Conservation (phyloP, 2,797 vertebrate species). For the Florisuga fusca region DNA sequence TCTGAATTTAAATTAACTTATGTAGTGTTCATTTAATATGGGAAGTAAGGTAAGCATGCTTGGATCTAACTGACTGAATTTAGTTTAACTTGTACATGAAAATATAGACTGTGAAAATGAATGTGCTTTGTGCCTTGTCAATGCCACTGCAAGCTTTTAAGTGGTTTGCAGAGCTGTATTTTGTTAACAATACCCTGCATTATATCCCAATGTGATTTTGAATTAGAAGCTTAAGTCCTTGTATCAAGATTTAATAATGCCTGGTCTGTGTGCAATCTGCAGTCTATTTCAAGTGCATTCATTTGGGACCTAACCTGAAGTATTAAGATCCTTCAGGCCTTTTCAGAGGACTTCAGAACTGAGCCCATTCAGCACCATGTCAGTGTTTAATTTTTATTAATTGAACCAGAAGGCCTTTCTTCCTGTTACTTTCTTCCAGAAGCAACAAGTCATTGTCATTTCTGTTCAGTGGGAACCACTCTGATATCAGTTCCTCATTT, state of each 20-base stretch:
- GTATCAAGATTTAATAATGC: not conserved
- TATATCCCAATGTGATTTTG: not conserved
- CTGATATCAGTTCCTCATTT: not conserved
- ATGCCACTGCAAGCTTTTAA: not conserved
- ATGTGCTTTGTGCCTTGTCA: not conserved
- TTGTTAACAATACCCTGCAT: not conserved
- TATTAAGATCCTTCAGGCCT: not conserved
- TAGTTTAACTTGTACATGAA: not conserved
- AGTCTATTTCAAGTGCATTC: not conserved
- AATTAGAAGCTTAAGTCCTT: not conserved
- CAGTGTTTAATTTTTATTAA: not conserved
- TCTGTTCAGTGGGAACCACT: not conserved
- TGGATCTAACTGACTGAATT: not conserved
- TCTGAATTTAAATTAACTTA: not conserved
- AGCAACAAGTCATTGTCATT: not conserved
- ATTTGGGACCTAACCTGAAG: not conserved
- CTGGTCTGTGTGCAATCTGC: not conserved
- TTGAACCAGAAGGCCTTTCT: not conserved
- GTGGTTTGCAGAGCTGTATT: not conserved
- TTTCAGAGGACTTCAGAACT: not conserved
- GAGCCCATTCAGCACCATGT: not conserved
- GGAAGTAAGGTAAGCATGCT: not conserved
- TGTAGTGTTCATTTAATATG: not conserved
- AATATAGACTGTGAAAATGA: not conserved
- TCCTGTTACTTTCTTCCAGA: not conserved